Percentiles rank a stretch among this genome's conserved stretches.
Evolutionary conservation across 2,113 vertebrate species (phyloP).

Genomic region (Callorhinus ursinus): DNA sequence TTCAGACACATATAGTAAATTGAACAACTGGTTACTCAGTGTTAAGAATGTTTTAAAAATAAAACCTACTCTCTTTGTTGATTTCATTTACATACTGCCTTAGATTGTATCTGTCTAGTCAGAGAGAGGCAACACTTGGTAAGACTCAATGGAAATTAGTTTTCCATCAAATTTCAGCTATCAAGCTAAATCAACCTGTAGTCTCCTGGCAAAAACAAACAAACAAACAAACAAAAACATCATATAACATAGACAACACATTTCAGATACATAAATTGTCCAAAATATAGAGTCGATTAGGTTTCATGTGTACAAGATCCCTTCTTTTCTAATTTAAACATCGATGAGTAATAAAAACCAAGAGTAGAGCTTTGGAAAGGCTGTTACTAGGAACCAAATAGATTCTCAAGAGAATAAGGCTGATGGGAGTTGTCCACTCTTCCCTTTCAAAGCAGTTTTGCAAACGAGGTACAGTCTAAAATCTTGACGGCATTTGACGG

Average conservation of each 20-base stretch:
- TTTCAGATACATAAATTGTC: constrained; percentile 90
- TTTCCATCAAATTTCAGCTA: constrained; percentile 87
- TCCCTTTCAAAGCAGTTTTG: constrained; percentile 68
- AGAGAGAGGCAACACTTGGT: constrained; percentile 76
- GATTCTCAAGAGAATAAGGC: constrained; percentile 81
- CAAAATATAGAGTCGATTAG: constrained; percentile 86
- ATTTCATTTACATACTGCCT: constrained; percentile 81
- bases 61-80: constrained; percentile 80
- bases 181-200: constrained; percentile 87
- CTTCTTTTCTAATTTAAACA: constrained; percentile 70
- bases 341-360: constrained; percentile 69
- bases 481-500: constrained; percentile 48
- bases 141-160: constrained; percentile 82
- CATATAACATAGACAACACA: constrained; percentile 89
- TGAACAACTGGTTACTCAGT: constrained; percentile 82
- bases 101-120: constrained; percentile 78
- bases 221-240: constrained; percentile 83
- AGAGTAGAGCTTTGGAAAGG: constrained; percentile 71
- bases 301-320: constrained; percentile 83
- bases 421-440: constrained; percentile 66
- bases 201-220: constrained; percentile 84
- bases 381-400: constrained; percentile 77
- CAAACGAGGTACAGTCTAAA: constrained; percentile 60
- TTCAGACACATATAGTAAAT: constrained; percentile 83
- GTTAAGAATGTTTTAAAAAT: constrained; percentile 85